phyloP scores from a whole-genome alignment of 2,113 vertebrate species.

The Dolichallabes microphthalmus region DNA sequence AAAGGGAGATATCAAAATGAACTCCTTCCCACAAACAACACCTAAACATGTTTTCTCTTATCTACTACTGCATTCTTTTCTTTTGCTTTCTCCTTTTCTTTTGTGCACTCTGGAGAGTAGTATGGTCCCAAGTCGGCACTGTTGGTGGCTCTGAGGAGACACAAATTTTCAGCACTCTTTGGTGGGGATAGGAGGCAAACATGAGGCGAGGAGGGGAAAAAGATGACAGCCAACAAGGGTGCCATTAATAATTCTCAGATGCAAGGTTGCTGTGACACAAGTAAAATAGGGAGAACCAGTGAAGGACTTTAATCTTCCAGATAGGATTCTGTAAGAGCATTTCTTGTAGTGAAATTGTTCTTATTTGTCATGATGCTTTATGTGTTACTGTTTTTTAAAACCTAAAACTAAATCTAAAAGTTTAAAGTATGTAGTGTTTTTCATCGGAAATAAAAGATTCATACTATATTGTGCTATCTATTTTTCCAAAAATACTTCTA shows the following conservation, averaged over 20 bases:
- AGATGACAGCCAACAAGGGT: conserved; percentile 72
- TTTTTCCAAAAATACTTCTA: not conserved
- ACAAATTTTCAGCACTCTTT: conserved; percentile 23
- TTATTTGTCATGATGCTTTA: conserved; percentile 10
- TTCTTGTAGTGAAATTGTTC: conserved; percentile 46
- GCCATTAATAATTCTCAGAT: conserved; percentile 77
- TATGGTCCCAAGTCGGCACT: conserved; percentile 4
- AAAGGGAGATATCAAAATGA: conserved; percentile 62
- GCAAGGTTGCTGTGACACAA: conserved; percentile 72
- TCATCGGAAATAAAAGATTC: not conserved
- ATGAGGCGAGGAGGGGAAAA: conserved; percentile 59
- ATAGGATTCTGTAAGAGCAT: conserved; percentile 70
- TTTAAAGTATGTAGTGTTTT: not conserved
- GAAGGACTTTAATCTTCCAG: conserved; percentile 67
- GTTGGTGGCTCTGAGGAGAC: conserved; percentile 18
- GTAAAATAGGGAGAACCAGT: conserved; percentile 70
- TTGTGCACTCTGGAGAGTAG: not conserved
- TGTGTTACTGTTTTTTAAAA: not conserved
- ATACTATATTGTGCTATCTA: not conserved
- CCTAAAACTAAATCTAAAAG: not conserved
- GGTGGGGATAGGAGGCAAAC: conserved; percentile 28
- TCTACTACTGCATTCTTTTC: not conserved
- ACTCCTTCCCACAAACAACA: conserved; percentile 58
- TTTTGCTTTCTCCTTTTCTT: conserved; percentile 1
- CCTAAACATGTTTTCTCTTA: conserved; percentile 33